Conservation (phyloP, 2,113 vertebrate species). For the Podocnemis expansa region DNA sequence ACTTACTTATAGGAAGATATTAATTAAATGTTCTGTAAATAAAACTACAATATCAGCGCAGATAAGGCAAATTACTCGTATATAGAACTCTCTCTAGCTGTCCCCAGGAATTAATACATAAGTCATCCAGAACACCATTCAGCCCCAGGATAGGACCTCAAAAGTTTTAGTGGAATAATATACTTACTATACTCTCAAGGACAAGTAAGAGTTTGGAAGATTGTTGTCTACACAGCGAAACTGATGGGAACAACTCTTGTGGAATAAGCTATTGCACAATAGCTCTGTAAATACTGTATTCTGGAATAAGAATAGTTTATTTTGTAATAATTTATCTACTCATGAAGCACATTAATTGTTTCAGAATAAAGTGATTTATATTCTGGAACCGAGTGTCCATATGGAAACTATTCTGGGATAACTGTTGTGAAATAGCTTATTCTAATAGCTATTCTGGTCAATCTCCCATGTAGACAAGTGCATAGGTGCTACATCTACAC, state of each 20-base stretch:
- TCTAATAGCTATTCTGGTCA: slow-evolving; percentile 4
- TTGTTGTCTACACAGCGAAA: slow-evolving; percentile 34
- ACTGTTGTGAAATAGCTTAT: not conserved
- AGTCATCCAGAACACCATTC: not conserved
- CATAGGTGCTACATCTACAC: not conserved
- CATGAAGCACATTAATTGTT: not conserved
- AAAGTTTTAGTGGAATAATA: slow-evolving; percentile 23
- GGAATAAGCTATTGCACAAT: slow-evolving; percentile 47
- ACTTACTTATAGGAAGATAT: not conserved
- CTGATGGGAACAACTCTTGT: slow-evolving; percentile 43
- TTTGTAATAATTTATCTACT: not conserved
- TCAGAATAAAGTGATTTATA: not conserved
- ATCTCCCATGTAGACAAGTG: slow-evolving; percentile 13
- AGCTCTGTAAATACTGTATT: not conserved
- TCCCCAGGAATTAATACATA: not conserved
- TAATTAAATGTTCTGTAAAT: not conserved
- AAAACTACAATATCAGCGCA: not conserved
- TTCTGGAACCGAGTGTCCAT: slow-evolving; percentile 21
- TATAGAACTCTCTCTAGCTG: not conserved
- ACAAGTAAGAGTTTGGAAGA: slow-evolving; percentile 4
- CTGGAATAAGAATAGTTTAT: not conserved
- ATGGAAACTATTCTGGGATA: slow-evolving; percentile 20
- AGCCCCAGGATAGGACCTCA: slow-evolving; percentile 3
- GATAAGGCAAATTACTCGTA: not conserved
- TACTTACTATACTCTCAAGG: slow-evolving; percentile 22